phyloP scores from a whole-genome alignment of 2,113 vertebrate species.

The Sapayoa aenigma region DNA sequence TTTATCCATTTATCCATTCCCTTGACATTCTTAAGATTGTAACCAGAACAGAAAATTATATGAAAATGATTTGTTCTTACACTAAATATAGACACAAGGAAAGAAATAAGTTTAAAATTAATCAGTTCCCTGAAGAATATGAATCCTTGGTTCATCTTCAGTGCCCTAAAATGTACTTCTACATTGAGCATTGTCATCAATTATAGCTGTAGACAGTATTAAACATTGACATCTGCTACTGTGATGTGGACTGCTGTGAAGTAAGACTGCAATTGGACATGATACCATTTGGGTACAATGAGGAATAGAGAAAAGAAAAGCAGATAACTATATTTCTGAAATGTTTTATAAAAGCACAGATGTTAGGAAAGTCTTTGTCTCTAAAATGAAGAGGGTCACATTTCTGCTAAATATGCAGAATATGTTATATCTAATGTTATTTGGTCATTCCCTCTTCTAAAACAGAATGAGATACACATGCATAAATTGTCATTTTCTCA shows the following conservation, averaged over 20 bases:
- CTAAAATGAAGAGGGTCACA: background rate
- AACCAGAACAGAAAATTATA: slow-evolving; percentile 67
- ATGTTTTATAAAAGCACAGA: background rate
- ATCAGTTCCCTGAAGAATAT: slow-evolving; percentile 46
- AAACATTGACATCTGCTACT: background rate
- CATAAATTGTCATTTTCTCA: background rate
- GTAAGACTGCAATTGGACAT: background rate
- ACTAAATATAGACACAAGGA: slow-evolving; percentile 63
- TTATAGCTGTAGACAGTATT: slow-evolving; percentile 7
- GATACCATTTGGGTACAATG: background rate
- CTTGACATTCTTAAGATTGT: slow-evolving; percentile 63
- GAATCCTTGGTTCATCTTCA: slow-evolving; percentile 31
- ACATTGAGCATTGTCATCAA: background rate
- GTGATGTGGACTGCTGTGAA: background rate
- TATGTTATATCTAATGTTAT: background rate
- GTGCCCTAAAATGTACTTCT: slow-evolving; percentile 31
- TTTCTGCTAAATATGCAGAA: background rate
- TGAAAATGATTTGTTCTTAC: slow-evolving; percentile 64
- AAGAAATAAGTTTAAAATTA: slow-evolving; percentile 65
- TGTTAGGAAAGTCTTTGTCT: background rate
- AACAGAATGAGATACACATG: background rate
- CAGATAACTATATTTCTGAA: background rate
- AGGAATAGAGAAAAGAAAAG: background rate
- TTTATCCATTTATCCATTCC: slow-evolving; percentile 67
- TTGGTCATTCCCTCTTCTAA: background rate